Percentiles rank a stretch among this genome's conserved stretches.
phyloP scores from a whole-genome alignment of 2,888 invertebrate species.

The Andrena flavipes region DNA sequence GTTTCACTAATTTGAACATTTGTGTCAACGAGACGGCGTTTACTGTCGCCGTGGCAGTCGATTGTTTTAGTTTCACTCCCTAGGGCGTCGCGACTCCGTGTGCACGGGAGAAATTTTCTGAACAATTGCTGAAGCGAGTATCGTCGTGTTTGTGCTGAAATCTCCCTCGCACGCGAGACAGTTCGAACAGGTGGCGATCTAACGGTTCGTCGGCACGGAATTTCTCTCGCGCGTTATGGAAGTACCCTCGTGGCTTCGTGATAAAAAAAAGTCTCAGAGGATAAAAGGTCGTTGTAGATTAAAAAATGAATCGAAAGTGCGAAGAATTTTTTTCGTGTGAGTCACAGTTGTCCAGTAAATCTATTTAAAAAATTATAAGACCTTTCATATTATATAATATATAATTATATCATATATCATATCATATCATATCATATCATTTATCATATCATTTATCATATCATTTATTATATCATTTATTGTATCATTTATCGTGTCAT shows the following conservation, averaged over 20 bases:
- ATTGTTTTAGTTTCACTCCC: constrained; percentile 22
- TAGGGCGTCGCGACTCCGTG: not conserved
- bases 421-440: no score
- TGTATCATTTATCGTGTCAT: no score
- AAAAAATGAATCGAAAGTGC: not conserved
- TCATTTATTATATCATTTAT: no score
- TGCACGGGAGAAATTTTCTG: constrained; percentile 6
- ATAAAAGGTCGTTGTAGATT: not conserved
- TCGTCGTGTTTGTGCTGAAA: constrained; percentile 10
- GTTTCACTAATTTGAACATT: not conserved
- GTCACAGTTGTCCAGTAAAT: not conserved
- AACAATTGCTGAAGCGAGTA: not conserved
- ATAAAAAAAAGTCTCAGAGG: no score
- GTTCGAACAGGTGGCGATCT: constrained; percentile 54
- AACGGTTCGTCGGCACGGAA: constrained; percentile 60
- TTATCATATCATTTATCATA: no score
- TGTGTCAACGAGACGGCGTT: not conserved
- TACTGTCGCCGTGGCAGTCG: not conserved
- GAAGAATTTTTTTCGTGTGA: not conserved
- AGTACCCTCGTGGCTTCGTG: constrained; percentile 18
- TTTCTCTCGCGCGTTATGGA: constrained; percentile 41
- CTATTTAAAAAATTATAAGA: not conserved
- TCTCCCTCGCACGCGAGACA: constrained; percentile 26
- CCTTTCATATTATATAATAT: no score
- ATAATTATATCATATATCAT: no score